Evolutionary conservation across 2,888 invertebrate genomes (phyloP).

Genomic region (Chironomus riparius): DNA sequence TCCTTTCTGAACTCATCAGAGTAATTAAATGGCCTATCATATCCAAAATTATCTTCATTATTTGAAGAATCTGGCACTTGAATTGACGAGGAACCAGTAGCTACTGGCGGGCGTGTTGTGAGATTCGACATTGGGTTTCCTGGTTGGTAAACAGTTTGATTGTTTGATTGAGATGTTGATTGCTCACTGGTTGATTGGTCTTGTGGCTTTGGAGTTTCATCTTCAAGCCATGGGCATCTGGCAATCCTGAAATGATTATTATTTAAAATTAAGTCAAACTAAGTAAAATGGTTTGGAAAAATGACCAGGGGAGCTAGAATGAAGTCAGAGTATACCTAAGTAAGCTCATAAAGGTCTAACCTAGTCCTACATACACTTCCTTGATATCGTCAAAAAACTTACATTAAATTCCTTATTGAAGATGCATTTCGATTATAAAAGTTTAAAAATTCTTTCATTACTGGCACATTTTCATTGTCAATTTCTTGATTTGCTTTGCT

Average conservation of each 20-base stretch:
- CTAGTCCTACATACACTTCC: too few relatives aligned
- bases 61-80: neutral
- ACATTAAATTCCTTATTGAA: slow-evolving; percentile 65
- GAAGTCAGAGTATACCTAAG: too few relatives aligned
- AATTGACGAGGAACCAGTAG: neutral
- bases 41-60: slow-evolving; percentile 40
- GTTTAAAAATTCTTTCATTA: slow-evolving; percentile 60
- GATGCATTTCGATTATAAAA: slow-evolving; percentile 76
- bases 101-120: neutral
- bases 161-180: neutral
- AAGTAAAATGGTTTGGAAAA: too few relatives aligned
- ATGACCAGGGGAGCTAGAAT: too few relatives aligned
- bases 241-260: slow-evolving; percentile 6
- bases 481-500: slow-evolving; percentile 76
- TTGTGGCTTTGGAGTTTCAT: slow-evolving; percentile 33
- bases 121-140: slow-evolving; percentile 20
- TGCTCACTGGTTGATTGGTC: neutral
- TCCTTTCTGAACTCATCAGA: slow-evolving; percentile 50
- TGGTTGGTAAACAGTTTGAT: neutral
- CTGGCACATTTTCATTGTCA: slow-evolving; percentile 67
- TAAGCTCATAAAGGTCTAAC: too few relatives aligned
- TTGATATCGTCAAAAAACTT: slow-evolving; percentile 43
- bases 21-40: slow-evolving; percentile 52
- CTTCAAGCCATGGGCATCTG: slow-evolving; percentile 42
- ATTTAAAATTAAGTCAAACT: too few relatives aligned